A percentile compares a stretch with the other conserved stretches of the same genome.
These are phyloP conservation scores for Rotaria macrura DNA, from an alignment of 2,888 invertebrate species.

Conservation along the genomic window DNA sequence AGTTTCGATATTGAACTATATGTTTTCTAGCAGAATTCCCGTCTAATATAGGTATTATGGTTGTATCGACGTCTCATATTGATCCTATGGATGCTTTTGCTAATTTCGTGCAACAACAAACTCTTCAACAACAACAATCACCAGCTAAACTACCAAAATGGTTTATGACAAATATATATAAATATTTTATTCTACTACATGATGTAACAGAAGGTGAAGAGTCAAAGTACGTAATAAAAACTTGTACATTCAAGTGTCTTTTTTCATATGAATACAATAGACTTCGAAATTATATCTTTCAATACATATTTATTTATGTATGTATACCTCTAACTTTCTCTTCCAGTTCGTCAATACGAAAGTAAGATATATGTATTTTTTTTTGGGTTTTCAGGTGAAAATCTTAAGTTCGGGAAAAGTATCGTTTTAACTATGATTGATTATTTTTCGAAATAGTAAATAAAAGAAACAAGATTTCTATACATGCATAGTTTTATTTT, in stretches of 20 bases:
- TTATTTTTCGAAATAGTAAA: too few species aligned
- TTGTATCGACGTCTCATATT: conserved; percentile 54
- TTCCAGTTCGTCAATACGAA: background rate
- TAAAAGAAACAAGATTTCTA: too few species aligned
- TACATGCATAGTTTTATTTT: too few species aligned
- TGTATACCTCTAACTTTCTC: too few species aligned
- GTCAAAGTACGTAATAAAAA: conserved; percentile 57
- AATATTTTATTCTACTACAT: conserved; percentile 75
- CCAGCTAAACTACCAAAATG: conserved; percentile 49
- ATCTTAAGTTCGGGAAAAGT: too few species aligned
- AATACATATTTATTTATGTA: background rate
- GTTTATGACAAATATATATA: conserved; percentile 57
- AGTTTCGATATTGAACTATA: conserved; percentile 38
- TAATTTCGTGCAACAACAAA: conserved; percentile 66
- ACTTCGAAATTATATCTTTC: background rate
- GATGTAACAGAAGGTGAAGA: conserved; percentile 63
- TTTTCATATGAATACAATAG: too few species aligned
- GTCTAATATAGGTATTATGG: conserved; percentile 51
- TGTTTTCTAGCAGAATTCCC: background rate
- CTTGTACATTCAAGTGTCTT: too few species aligned
- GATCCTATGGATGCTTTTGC: conserved; percentile 70
- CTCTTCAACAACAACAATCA: conserved; percentile 62
- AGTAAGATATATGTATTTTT: background rate
- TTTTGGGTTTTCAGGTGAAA: too few species aligned
- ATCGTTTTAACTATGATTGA: too few species aligned